Evolutionary conservation across 2,797 vertebrate species (phyloP), one percentile per base, ranked within the genome.

Genomic region (Enteromius afrohamiltoni): DNA sequence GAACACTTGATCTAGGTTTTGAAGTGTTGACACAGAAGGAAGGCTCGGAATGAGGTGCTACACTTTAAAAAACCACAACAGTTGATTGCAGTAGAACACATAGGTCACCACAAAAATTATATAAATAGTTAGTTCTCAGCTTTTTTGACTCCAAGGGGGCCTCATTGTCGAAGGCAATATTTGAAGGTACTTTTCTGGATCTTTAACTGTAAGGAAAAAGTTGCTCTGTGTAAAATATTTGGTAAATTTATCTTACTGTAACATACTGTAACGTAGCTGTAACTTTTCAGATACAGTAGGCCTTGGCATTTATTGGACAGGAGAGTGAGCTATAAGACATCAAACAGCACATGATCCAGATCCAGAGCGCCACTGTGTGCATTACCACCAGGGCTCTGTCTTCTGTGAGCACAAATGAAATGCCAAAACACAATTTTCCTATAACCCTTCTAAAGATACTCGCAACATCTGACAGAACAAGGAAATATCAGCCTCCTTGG

Each of bases 401-500:
- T 60, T 7, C 3, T 10, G 10, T 31, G 26, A 81, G 6, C 51
- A 31, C 19, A 81, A 31, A 31, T 45, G 14, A 29, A 60, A 70
- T 47, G 40, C 26, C 17, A 45, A 71, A 62, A 64, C 58, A 73
- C 14, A 64, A 64, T 47, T 31, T 60, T 81, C 19, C 6, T 26
- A n/a, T 49, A 55, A 42, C 16, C 21, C 53, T 69, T 78, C n/a
- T 70, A 55, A 71, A 49, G 53, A 78, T 62, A 11, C 53, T 23
- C 78, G 40, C 31, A 45, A 70, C 65, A 70, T 71, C 64, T 70
- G 40, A 78, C 37, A 31, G 73, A 42, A 68, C 62, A 77, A 58
- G 58, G 70, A 76, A 78, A 58, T 42, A 78, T 70, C 51, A 70
- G 75, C 29, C 53, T 16, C 68, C 40, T 69, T 51, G 64, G 40